These are phyloP conservation scores for Bombyx mandarina DNA, from an alignment of 1,140 invertebrate genomes.

Conservation along the genomic window DNA sequence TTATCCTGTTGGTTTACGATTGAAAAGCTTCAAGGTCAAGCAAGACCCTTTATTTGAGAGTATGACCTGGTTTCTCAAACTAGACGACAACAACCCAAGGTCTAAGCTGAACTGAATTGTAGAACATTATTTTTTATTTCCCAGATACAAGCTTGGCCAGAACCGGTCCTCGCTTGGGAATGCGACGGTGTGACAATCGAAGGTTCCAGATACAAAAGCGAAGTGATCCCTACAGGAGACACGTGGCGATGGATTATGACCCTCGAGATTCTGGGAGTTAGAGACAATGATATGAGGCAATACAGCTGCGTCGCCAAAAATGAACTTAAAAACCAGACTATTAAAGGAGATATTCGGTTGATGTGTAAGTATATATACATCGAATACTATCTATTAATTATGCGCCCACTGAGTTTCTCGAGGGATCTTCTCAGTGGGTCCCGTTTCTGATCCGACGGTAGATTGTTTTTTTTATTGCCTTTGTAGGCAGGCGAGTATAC, in stretches of 20 bases:
- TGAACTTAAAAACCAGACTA: slow-evolving; percentile 76
- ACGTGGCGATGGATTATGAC: slow-evolving; percentile 77
- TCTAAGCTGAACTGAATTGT: too few species aligned
- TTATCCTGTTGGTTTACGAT: too few species aligned
- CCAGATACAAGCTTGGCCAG: slow-evolving; percentile 88
- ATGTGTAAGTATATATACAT: slow-evolving; percentile 72
- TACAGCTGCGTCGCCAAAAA: slow-evolving; percentile 91
- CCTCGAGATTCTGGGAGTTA: slow-evolving; percentile 80
- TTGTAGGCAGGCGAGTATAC: too few species aligned
- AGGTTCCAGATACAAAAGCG: slow-evolving; percentile 78
- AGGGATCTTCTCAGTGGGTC: too few species aligned
- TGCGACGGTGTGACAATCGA: slow-evolving; percentile 83
- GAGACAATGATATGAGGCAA: slow-evolving; percentile 76
- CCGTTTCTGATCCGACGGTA: too few species aligned
- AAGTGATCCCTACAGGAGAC: slow-evolving; percentile 71
- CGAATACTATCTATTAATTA: too few species aligned
- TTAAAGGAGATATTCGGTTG: slow-evolving; percentile 82
- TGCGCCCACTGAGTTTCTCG: too few species aligned
- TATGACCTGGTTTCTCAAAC: too few species aligned
- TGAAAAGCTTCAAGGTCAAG: too few species aligned
- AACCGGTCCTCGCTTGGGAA: slow-evolving; percentile 90
- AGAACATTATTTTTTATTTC: slow-evolving; percentile 6
- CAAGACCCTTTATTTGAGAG: too few species aligned
- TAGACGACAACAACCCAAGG: too few species aligned
- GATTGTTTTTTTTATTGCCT: too few species aligned